Conservation (phyloP, 2,888 invertebrate species). For the Idaea aversata region DNA sequence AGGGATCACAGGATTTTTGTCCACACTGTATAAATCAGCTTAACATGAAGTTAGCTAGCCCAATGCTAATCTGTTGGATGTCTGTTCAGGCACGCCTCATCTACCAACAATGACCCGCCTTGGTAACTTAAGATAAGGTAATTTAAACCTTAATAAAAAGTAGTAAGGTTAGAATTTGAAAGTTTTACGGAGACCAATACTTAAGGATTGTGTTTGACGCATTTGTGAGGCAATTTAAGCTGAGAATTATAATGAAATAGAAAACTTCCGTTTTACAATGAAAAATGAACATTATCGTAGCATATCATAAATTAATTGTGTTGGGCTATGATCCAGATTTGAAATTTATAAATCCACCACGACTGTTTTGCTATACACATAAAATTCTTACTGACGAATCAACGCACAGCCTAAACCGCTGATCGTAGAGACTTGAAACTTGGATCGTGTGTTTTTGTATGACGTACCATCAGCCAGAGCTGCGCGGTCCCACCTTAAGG, state of each 20-base stretch:
- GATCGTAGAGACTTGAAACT: no score
- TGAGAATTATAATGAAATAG: background rate
- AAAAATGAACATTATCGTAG: no score
- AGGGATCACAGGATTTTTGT: background rate
- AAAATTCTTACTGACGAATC: no score
- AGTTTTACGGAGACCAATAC: background rate
- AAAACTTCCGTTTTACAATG: no score
- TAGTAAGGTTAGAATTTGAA: background rate
- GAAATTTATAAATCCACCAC: no score
- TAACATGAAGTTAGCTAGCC: slow-evolving; percentile 24
- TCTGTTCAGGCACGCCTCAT: slow-evolving; percentile 24
- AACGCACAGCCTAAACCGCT: no score
- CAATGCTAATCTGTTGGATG: slow-evolving; percentile 27
- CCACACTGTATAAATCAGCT: slow-evolving; percentile 4
- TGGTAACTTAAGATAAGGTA: background rate
- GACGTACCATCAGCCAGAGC: no score
- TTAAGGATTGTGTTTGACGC: background rate
- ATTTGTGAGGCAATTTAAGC: background rate
- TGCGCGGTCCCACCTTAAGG: no score
- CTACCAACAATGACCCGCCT: background rate
- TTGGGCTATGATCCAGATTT: no score
- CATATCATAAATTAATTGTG: no score
- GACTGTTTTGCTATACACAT: no score
- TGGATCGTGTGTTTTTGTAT: no score
- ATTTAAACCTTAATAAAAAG: background rate